Conservation (phyloP, 2,888 invertebrate genomes). For the Diogma glabrata region DNA sequence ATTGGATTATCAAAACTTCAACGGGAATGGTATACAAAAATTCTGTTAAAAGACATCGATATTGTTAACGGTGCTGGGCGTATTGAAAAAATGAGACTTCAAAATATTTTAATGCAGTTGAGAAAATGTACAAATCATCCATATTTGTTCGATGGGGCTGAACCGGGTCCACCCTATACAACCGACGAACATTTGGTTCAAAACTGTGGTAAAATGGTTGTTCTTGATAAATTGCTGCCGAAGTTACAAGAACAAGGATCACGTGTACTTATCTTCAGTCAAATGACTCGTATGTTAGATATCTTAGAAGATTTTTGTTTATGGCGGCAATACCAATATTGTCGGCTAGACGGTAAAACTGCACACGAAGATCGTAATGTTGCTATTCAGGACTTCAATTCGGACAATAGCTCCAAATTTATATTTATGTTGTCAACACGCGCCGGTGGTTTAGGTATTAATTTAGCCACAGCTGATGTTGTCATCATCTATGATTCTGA, state of each 20-base stretch:
- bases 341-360: conserved; percentile 90
- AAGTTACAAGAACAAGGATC: conserved; percentile 84
- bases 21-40: conserved; percentile 98
- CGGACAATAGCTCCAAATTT: conserved; percentile 82
- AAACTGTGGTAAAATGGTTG: conserved; percentile 93
- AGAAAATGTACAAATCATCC: conserved; percentile 98
- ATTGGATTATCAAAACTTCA: conserved; percentile 98
- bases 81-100: conserved; percentile 92
- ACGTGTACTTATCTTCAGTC: conserved; percentile 87
- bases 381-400: conserved; percentile 92
- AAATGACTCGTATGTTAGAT: conserved; percentile 95
- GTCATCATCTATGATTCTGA: conserved; percentile 97
- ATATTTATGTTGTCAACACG: conserved; percentile 97
- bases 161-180: conserved; percentile 96
- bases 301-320: conserved; percentile 93
- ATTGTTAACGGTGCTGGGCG: conserved; percentile 95
- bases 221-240: conserved; percentile 88
- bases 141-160: conserved; percentile 97
- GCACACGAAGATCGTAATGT: conserved; percentile 93
- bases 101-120: conserved; percentile 98
- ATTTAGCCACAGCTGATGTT: conserved; percentile 93
- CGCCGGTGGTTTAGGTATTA: conserved; percentile 96
- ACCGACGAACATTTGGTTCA: conserved; percentile 91
- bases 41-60: conserved; percentile 98
- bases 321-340: conserved; percentile 76